A percentile compares a stretch with the other conserved stretches of the same genome.
Evolutionary conservation across 2,113 vertebrate species (phyloP).

Genomic region (Silurus glanis): DNA sequence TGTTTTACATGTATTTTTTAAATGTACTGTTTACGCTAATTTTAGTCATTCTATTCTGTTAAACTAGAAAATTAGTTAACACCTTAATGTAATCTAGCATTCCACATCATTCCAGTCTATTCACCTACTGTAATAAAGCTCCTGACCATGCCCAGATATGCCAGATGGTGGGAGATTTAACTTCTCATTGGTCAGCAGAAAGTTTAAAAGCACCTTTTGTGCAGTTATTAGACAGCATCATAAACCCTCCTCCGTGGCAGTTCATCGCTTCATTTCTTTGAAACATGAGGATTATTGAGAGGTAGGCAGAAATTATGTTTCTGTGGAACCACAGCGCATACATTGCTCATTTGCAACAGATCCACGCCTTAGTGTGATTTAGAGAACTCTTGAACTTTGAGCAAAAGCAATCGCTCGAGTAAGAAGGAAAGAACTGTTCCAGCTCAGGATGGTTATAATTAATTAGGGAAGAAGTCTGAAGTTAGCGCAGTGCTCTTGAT

Average conservation of each 20-base stretch:
- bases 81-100: not conserved
- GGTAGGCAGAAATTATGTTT: not conserved
- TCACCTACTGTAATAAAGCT: not conserved
- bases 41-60: not conserved
- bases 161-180: conserved; percentile 7
- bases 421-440: not conserved
- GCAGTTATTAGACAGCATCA: not conserved
- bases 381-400: not conserved
- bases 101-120: not conserved
- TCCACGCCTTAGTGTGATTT: conserved; percentile 5
- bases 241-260: conserved; percentile 11
- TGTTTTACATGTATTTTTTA: too few species aligned
- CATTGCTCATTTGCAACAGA: not conserved
- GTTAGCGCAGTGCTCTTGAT: not conserved
- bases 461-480: not conserved
- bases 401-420: not conserved
- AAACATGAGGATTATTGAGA: not conserved
- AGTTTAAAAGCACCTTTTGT: conserved; percentile 17
- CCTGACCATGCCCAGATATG: not conserved
- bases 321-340: not conserved
- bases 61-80: not conserved
- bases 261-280: not conserved
- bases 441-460: not conserved
- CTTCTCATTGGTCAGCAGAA: conserved; percentile 20
- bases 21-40: not conserved